Conservation (phyloP, 2,797 vertebrate species). For the Erethizon dorsatum region DNA sequence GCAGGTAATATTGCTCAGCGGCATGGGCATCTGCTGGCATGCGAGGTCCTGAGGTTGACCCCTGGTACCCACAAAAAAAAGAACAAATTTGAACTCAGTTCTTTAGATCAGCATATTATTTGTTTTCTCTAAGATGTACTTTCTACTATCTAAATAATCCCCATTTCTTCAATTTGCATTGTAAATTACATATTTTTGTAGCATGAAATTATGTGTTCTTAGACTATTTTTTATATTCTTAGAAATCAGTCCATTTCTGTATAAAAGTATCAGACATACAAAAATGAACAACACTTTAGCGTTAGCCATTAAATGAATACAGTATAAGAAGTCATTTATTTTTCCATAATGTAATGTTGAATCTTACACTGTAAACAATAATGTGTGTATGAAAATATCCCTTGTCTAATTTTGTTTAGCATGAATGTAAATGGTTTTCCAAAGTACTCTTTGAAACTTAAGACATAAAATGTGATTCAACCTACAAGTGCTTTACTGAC, state of each 20-base stretch:
- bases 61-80: too few relatives aligned
- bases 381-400: background rate
- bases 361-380: background rate
- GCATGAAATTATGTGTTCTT: background rate
- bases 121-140: background rate
- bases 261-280: background rate
- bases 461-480: background rate
- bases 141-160: slow-evolving; percentile 11
- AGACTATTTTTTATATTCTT: background rate
- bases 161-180: background rate
- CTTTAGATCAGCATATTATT: background rate
- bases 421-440: slow-evolving; percentile 20
- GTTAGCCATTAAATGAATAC: background rate
- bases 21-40: too few relatives aligned
- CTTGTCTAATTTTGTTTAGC: background rate
- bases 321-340: background rate
- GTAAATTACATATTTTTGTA: background rate
- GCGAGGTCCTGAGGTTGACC: too few relatives aligned
- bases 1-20: too few relatives aligned
- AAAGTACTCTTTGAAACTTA: slow-evolving; percentile 7
- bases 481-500: slow-evolving; percentile 11
- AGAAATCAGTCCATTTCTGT: background rate
- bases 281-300: background rate
- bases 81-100: background rate
- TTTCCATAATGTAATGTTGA: too few relatives aligned